Conservation (phyloP, 2,888 invertebrate species). For the Drosophila greeni region DNA sequence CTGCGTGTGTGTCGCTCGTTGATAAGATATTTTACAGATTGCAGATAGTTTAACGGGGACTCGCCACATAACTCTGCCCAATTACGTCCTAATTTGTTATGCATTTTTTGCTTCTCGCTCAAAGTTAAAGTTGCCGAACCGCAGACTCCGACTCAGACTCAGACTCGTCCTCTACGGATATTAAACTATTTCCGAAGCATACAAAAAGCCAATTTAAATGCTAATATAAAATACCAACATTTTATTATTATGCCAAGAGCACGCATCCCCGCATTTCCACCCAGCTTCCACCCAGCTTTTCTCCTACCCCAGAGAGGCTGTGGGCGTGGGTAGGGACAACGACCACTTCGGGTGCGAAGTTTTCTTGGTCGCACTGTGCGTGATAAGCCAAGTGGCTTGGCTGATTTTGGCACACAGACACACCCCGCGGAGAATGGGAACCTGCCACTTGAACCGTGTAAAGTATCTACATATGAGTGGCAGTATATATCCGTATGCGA, state of each 20-base stretch:
- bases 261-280: constrained; percentile 51
- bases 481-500: not conserved
- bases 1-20: constrained; percentile 30
- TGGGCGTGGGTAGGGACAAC: constrained; percentile 29
- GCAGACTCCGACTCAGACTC: constrained; percentile 21
- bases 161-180: constrained; percentile 62
- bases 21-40: constrained; percentile 54
- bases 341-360: constrained; percentile 55
- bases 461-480: constrained; percentile 47
- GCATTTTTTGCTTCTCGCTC: constrained; percentile 45
- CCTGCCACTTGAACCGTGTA: constrained; percentile 52
- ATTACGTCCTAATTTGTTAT: constrained; percentile 52
- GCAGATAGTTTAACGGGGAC: constrained; percentile 39
- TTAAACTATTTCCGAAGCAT: constrained; percentile 75
- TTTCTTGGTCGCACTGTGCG: constrained; percentile 60
- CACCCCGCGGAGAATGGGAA: constrained; percentile 13
- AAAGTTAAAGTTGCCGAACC: constrained; percentile 44
- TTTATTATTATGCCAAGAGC: constrained; percentile 74
- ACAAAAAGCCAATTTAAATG: constrained; percentile 75
- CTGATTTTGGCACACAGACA: constrained; percentile 55
- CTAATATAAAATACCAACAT: constrained; percentile 75
- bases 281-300: not conserved
- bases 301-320: not conserved
- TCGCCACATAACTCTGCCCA: constrained; percentile 35
- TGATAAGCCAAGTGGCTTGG: constrained; percentile 68